A percentile compares a stretch with the other conserved stretches of the same genome.
Evolutionary conservation across 2,113 vertebrate species (phyloP).

Genomic region (Oostethus manadensis): DNA sequence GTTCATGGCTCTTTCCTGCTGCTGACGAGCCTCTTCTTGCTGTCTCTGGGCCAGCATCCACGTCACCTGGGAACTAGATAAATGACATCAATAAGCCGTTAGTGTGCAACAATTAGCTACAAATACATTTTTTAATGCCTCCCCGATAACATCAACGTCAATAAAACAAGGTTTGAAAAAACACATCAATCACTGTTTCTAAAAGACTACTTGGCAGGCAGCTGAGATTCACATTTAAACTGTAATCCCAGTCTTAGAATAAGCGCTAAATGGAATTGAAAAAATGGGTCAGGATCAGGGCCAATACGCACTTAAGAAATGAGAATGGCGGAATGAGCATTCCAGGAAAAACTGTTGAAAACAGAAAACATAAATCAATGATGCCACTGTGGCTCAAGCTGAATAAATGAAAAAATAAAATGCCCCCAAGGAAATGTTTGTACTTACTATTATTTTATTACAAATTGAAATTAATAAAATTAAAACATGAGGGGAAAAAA

Average conservation of each 20-base stretch:
- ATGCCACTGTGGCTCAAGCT: not conserved
- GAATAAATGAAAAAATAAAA: not conserved
- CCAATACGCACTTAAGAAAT: conserved; percentile 33
- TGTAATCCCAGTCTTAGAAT: conserved; percentile 26
- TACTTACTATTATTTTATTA: too few relatives aligned
- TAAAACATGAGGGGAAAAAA: too few relatives aligned
- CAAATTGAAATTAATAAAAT: too few relatives aligned
- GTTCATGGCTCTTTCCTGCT: conserved; percentile 97
- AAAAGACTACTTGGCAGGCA: conserved; percentile 46
- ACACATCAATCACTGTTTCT: conserved; percentile 36
- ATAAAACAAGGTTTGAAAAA: conserved; percentile 26
- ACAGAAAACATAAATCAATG: conserved; percentile 9
- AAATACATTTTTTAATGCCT: conserved; percentile 7
- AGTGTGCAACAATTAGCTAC: not conserved
- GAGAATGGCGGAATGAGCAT: not conserved
- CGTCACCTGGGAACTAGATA: conserved; percentile 92
- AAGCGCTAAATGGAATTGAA: conserved; percentile 15
- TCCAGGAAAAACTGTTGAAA: conserved; percentile 15
- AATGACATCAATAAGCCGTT: not conserved
- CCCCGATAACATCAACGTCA: conserved; percentile 27
- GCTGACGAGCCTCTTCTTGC: conserved; percentile 89
- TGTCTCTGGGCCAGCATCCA: conserved; percentile 99
- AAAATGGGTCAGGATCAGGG: conserved; percentile 20
- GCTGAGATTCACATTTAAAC: not conserved
- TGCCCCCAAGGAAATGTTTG: too few relatives aligned